Conservation (phyloP, 2,113 vertebrate genomes). For the Zosterops borbonicus region DNA sequence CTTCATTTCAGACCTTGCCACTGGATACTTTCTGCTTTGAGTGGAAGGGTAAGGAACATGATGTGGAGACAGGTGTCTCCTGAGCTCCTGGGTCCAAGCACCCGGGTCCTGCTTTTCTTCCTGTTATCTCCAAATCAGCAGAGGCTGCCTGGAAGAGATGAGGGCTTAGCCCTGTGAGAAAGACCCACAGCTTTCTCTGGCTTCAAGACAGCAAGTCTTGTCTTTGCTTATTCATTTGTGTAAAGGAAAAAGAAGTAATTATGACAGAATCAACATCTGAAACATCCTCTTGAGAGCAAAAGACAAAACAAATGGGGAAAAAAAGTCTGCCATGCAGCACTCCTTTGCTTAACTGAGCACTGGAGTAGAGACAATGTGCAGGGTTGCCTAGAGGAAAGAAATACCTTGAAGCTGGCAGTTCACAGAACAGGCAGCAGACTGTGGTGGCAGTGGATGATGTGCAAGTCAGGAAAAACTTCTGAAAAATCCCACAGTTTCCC, state of each 20-base stretch:
- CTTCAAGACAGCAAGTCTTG: neutral
- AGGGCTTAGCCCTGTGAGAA: neutral
- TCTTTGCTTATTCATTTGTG: slow-evolving; percentile 31
- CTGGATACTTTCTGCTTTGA: neutral
- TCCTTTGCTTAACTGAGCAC: neutral
- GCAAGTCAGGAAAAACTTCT: neutral
- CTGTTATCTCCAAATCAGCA: neutral
- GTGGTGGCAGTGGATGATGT: neutral
- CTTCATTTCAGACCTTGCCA: neutral
- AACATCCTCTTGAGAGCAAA: neutral
- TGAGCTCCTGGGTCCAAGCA: neutral
- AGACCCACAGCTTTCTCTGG: neutral
- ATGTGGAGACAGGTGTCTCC: slow-evolving; percentile 7
- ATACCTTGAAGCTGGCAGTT: neutral
- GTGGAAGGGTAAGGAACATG: fast-evolving
- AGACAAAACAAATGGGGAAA: neutral
- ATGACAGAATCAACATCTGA: slow-evolving; percentile 1
- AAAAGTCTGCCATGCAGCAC: neutral
- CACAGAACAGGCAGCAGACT: neutral
- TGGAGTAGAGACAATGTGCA: neutral
- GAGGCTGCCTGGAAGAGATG: neutral
- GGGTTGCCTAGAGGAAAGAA: neutral
- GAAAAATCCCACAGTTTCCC: neutral
- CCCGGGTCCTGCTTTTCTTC: neutral
- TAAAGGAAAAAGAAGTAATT: slow-evolving; percentile 3